Evolutionary conservation across 1,140 invertebrate species (phyloP), one percentile per base, ranked within the genome.

Genomic region (Phthorimaea operculella): DNA sequence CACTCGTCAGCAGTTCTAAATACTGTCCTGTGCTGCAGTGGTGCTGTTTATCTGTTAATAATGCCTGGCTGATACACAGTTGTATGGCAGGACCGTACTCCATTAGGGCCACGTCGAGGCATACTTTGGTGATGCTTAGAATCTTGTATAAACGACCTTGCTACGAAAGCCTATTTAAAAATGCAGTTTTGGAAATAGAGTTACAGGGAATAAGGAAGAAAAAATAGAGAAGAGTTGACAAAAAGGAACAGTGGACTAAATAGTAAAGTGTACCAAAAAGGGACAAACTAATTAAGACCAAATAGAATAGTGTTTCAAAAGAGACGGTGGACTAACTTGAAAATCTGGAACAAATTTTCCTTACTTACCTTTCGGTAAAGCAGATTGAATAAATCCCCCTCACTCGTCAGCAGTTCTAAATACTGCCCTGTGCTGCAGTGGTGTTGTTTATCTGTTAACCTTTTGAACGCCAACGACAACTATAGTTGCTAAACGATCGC

Each of bases 381-480:
- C 48, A 94, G 68, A 57, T 92, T 90, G 17, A 93, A 86, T 51
- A 94, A 85, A 71, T 94, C 85, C 0, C 92, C 90, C 42, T 90
- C 89, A 11, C 91, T 90, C 50, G 90, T 90, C 45, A 95, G 85
- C 33, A 94, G 72, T 71, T 94, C 93, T 44, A 94, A 76, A 70
- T 94, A 94, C 71, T 94, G 92, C 74, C 93, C 93, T 45, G 90
- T 90, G 51, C 87, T 80, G 28, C 90, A 90, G 59, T 90, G 90
- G 68, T 95, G 93, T 54, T 93, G 89, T 78, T 94, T 94, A 73
- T 96, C 94, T 1, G 92, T 90, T n/a, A n/a, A n/a, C n/a, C n/a
- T n/a, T n/a, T n/a, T n/a, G n/a, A n/a, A n/a, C n/a, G n/a, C n/a
- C n/a, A n/a, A n/a, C n/a, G n/a, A n/a, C n/a, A n/a, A n/a, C n/a